These are phyloP conservation scores for Leucoptera coffeella DNA, from an alignment of 2,888 invertebrate species.

Conservation along the genomic window DNA sequence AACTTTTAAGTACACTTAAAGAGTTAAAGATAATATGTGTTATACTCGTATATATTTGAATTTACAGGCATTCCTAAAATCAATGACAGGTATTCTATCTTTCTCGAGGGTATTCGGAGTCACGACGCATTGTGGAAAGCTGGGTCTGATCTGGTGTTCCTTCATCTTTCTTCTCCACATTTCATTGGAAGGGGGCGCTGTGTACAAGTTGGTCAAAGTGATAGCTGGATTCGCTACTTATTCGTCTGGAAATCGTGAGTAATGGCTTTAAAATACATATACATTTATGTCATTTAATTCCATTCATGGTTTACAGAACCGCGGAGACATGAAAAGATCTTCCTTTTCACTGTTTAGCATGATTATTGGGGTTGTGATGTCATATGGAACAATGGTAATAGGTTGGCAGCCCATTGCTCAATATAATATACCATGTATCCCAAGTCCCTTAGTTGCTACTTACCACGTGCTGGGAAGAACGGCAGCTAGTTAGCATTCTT, in stretches of 20 bases:
- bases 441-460: too few species aligned
- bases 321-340: not conserved
- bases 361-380: too few species aligned
- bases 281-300: too few species aligned
- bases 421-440: too few species aligned
- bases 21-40: too few species aligned
- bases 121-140: constrained; percentile 12
- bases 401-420: too few species aligned
- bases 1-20: too few species aligned
- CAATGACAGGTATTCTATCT: constrained; percentile 14
- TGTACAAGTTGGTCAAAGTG: constrained; percentile 17
- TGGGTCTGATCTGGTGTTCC: constrained; percentile 11
- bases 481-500: not conserved
- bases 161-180: constrained; percentile 13
- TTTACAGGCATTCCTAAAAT: constrained; percentile 19
- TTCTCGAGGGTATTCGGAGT: constrained; percentile 20
- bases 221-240: constrained; percentile 11
- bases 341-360: not conserved
- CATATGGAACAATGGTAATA: too few species aligned
- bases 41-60: too few species aligned
- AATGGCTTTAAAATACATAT: constrained; percentile 3
- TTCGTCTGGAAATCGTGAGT: constrained; percentile 13
- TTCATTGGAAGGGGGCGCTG: constrained; percentile 13
- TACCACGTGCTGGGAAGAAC: too few species aligned
- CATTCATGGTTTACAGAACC: constrained; percentile 3